Conservation (phyloP, 2,888 invertebrate species). For the Notodonta ziczac region DNA sequence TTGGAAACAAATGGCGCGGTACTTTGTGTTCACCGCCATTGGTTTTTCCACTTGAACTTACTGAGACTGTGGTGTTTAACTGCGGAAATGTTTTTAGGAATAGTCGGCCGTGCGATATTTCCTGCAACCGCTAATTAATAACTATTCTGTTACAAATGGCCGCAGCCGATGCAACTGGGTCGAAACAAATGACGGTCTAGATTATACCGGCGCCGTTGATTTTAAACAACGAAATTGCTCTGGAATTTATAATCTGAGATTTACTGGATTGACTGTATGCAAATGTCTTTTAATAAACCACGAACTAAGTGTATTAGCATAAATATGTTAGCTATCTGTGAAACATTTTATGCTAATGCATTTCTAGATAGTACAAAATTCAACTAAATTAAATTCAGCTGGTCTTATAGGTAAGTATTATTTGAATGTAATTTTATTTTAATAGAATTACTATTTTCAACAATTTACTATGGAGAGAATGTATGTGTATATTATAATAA, state of each 20-base stretch:
- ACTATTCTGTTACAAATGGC: conserved; percentile 1
- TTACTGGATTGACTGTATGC: neutral
- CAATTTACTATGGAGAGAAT: too few relatives aligned
- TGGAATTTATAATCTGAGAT: neutral
- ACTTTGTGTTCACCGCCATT: conserved; percentile 43
- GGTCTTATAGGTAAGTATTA: too few relatives aligned
- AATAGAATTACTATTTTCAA: too few relatives aligned
- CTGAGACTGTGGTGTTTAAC: conserved; percentile 11
- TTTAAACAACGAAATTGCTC: neutral
- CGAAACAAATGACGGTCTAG: neutral
- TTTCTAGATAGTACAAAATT: too few relatives aligned
- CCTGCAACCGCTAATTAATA: conserved; percentile 2
- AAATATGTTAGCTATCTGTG: neutral
- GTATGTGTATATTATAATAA: too few relatives aligned
- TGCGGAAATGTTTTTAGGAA: conserved; percentile 12
- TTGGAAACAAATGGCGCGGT: conserved; percentile 74
- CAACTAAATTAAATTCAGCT: too few relatives aligned
- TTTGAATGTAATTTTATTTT: too few relatives aligned
- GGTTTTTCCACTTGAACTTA: conserved; percentile 26
- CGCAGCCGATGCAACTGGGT: neutral
- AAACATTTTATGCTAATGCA: neutral
- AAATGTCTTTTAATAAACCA: neutral
- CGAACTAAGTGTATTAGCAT: neutral
- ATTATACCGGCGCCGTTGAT: neutral
- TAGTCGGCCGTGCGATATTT: neutral